A percentile compares a stretch with the other conserved stretches of the same genome.
Evolutionary conservation across 2,113 vertebrate genomes (phyloP).

Genomic region (Hemicordylus capensis): DNA sequence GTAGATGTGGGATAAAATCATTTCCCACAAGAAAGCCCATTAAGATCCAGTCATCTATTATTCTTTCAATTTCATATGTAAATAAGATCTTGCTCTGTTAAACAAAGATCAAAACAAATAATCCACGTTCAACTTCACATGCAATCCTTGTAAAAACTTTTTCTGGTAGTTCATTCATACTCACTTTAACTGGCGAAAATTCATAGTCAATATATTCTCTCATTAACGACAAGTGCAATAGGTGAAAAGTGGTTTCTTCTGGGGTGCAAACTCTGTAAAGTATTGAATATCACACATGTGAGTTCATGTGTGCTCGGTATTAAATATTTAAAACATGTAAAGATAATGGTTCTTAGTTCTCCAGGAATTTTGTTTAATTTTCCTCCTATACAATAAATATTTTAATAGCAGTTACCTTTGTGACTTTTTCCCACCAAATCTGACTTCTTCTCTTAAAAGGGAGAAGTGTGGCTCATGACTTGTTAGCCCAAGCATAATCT

Average conservation of each 20-base stretch:
- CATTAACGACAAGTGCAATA: slow-evolving; percentile 97
- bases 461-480: slow-evolving; percentile 97
- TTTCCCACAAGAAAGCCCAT: slow-evolving; percentile 99
- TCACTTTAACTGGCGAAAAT: slow-evolving; percentile 92
- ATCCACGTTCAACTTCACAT: slow-evolving; percentile 16
- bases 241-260: slow-evolving; percentile 98
- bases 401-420: slow-evolving; percentile 84
- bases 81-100: slow-evolving; percentile 85
- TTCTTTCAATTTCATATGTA: slow-evolving; percentile 92
- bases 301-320: slow-evolving; percentile 47
- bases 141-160: slow-evolving; percentile 5
- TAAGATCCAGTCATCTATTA: slow-evolving; percentile 99
- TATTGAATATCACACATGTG: slow-evolving; percentile 47
- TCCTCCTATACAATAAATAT: slow-evolving; percentile 7
- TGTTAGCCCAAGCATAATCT: slow-evolving; percentile 99
- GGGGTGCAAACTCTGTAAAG: slow-evolving; percentile 90
- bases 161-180: slow-evolving; percentile 49
- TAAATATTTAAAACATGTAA: not conserved
- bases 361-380: not conserved
- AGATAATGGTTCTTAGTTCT: not conserved
- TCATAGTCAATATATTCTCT: slow-evolving; percentile 99
- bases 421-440: slow-evolving; percentile 95
- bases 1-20: slow-evolving; percentile 99
- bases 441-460: slow-evolving; percentile 97
- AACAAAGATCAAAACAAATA: slow-evolving; percentile 4